Evolutionary conservation across 2,888 invertebrate species (phyloP), one percentile per base, ranked within the genome.

Genomic region (Plemyria rubiginata): DNA sequence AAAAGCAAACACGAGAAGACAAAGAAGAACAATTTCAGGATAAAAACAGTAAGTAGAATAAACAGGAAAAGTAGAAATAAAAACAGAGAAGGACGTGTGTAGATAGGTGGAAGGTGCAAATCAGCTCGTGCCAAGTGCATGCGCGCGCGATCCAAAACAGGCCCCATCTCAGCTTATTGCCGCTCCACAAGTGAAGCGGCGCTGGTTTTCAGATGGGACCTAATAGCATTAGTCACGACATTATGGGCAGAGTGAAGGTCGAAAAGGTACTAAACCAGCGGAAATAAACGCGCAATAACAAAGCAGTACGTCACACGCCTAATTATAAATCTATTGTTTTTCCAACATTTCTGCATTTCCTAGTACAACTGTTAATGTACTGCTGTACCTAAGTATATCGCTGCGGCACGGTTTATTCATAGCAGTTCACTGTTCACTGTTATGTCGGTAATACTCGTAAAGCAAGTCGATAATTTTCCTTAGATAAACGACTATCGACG

Each of bases 281-380:
- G 38, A 60, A 53, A 38, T 48, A 22, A 22, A 22, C 28, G 40
- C 49, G 41, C 49, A 38, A 48, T 53, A 57, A 56, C 55, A 4
- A 12, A 4, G 38, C 52, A 29, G 13, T 32, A 53, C 54, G 55
- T 53, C 60, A 49, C 60, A 45, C 15, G 22, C 22, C 64, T 64
- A 56, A 40, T 49, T 43, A 49, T 60, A 60, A 60, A 52, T 8
- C 12, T 36, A 64, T 60, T 64, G 64, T 53, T 60, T 60, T 56
- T 45, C 41, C 53, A 52, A 53, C 49, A 64, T 46, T 48, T 41
- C 36, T 54, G 48, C 43, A 51, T 40, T 59, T 51, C 28, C 52
- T 12, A 8, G 29, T 32, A 48, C 46, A 32, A 38, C 38, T 36
- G 15, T 40, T 51, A 52, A 51, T 49, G 60, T 29, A 11, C 1